Base-by-base conservation (phyloP, 2,888 invertebrate genomes). In the Lasioglossum figueresi region DNA sequence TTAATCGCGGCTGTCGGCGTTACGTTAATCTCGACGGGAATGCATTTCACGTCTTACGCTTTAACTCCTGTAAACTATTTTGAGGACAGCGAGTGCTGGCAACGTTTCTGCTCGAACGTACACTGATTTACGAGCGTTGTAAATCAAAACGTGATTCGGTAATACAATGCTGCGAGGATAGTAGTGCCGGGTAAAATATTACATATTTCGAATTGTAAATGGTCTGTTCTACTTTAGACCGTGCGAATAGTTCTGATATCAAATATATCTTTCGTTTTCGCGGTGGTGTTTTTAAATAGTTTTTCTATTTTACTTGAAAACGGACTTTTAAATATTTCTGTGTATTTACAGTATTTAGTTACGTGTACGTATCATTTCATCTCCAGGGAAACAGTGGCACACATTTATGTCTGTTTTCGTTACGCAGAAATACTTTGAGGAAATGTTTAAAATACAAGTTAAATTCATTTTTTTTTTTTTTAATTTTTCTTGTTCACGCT, bases 11-110 rank as follows among this genome's bases (percentile, higher is more conserved):
- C 90, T 89, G 89, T 91, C 91, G 87, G 85, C 91, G 84, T 88
- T 88, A 87, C 88, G 88, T 92, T 90, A 91, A 91, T 88, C 89
- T 88, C 90, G 88, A 89, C 88, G 80, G 79, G 80, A 86, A 82
- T 79, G 87, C 82, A 82, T 85, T 84, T 82, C 88, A 75, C 88
- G 83, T 91, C 89, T 88, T 85, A 90, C 83, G 87, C 87, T 88
- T 86, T 78, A 84, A 87, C 89, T 91, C 84, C 88, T 88, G 91
- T 91, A 92, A 93, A 93, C 92, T 94, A 93, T 93, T 93, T 94
- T 89, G 89, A 92, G 91, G 90, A 90, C 88, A 90, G 88, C 84
- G 88, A 88, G 85, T 85, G 85, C 90, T 90, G 92, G 89, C 92
- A 89, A 88, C 91, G 89, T 92, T 93, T 92, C 85, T 79, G 89